Conservation (phyloP, 2,797 vertebrate genomes). For the Sphenopsis melanotis region DNA sequence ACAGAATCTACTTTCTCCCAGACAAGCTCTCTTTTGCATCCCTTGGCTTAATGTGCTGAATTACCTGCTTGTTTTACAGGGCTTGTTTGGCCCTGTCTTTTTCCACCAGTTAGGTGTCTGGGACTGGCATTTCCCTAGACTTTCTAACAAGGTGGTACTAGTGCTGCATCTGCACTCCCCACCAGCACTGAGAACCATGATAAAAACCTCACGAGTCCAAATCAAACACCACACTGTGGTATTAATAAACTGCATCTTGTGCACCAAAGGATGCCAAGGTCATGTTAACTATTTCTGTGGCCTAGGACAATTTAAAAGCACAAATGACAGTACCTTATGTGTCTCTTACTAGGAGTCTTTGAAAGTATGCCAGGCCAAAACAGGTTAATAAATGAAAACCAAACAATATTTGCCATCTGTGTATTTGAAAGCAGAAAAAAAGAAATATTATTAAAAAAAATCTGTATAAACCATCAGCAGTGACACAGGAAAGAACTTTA, state of each 20-base stretch:
- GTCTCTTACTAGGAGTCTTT: neutral
- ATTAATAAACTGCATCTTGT: neutral
- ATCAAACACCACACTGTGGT: neutral
- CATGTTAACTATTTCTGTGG: neutral
- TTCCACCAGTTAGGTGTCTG: slow-evolving; percentile 53
- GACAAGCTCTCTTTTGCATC: slow-evolving; percentile 29
- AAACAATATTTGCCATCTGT: neutral
- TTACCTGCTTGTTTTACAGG: slow-evolving; percentile 46
- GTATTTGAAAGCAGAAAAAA: neutral
- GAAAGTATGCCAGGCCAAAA: neutral
- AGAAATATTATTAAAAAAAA: neutral
- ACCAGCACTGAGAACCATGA: accelerated
- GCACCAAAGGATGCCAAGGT: neutral
- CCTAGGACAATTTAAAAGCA: neutral
- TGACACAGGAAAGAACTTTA: neutral
- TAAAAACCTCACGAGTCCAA: neutral
- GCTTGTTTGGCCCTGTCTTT: slow-evolving; percentile 46
- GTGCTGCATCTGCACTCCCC: neutral
- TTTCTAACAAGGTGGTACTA: neutral
- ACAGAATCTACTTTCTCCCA: slow-evolving; percentile 24
- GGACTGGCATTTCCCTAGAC: neutral
- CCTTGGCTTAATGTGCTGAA: slow-evolving; percentile 43
- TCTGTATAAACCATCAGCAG: neutral
- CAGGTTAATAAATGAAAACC: neutral
- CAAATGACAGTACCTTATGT: neutral